These are phyloP conservation scores for Scleropages formosus DNA, from an alignment of 2,797 vertebrate species.

Conservation along the genomic window DNA sequence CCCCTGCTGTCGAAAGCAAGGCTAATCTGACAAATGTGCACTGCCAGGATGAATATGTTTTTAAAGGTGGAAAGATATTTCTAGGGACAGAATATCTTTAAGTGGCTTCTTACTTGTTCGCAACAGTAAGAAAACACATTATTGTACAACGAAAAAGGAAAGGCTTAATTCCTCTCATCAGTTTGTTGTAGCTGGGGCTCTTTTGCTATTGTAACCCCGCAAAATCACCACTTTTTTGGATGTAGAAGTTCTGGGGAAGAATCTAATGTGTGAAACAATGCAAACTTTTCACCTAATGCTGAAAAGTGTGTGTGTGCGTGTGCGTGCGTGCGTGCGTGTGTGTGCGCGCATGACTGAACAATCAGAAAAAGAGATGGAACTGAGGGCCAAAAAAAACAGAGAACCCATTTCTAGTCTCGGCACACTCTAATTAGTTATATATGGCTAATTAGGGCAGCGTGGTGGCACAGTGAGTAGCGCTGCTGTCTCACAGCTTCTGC, in stretches of 20 bases:
- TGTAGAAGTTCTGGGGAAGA: constrained; percentile 3
- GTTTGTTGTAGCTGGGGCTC: neutral
- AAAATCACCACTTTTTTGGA: no score
- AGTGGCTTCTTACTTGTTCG: neutral
- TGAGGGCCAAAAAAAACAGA: neutral
- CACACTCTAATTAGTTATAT: constrained; percentile 14
- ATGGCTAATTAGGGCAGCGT: no score
- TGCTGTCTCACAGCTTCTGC: no score
- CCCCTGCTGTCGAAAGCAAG: neutral
- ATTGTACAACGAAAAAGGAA: no score
- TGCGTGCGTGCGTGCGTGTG: neutral
- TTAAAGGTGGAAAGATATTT: neutral
- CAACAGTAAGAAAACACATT: no score
- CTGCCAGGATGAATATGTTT: neutral
- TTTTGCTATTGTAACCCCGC: neutral
- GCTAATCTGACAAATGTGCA: neutral
- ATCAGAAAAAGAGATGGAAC: neutral
- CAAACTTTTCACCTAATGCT: no score
- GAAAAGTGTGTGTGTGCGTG: no score
- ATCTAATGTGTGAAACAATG: neutral
- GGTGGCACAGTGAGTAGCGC: no score
- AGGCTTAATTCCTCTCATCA: neutral
- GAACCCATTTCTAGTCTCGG: neutral
- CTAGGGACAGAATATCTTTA: no score
- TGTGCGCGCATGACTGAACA: neutral